These are phyloP conservation scores for Hymenochirus boettgeri DNA, from an alignment of 2,113 vertebrate species.

Conservation along the genomic window DNA sequence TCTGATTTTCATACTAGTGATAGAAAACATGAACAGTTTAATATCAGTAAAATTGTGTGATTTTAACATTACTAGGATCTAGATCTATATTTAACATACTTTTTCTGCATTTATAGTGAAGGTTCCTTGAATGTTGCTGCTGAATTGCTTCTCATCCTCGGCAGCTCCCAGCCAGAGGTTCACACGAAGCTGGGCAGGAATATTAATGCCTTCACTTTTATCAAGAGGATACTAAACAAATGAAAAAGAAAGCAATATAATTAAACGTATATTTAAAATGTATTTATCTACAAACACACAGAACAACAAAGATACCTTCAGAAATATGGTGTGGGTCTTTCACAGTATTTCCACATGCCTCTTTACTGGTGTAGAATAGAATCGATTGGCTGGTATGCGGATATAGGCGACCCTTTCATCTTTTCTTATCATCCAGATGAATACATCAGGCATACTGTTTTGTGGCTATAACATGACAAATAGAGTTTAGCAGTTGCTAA, in stretches of 20 bases:
- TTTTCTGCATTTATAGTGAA: too few relatives aligned
- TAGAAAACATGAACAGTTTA: too few relatives aligned
- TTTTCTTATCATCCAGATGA: constrained; percentile 95
- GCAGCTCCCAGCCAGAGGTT: too few relatives aligned
- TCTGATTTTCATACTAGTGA: constrained; percentile 93
- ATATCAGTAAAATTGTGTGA: too few relatives aligned
- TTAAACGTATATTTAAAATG: too few relatives aligned
- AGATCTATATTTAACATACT: too few relatives aligned
- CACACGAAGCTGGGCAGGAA: constrained; percentile 79
- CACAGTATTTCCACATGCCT: constrained; percentile 85
- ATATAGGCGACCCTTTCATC: constrained; percentile 87
- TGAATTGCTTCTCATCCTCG: too few relatives aligned
- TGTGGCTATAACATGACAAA: constrained; percentile 69
- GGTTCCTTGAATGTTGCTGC: too few relatives aligned
- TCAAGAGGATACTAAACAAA: constrained; percentile 90
- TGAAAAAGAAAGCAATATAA: not conserved
- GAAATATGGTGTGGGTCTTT: constrained; percentile 80
- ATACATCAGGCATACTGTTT: constrained; percentile 94
- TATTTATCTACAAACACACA: too few relatives aligned
- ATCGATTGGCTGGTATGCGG: constrained; percentile 81
- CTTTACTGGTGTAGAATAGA: constrained; percentile 78
- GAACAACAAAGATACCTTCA: constrained; percentile 71
- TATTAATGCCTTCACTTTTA: constrained; percentile 71
- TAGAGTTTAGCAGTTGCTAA: not conserved
- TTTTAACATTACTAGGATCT: too few relatives aligned